A percentile compares a stretch with the other conserved stretches of the same genome.
phyloP scores from a whole-genome alignment of 2,888 invertebrate genomes.

The Eumacrocentrus americanus region DNA sequence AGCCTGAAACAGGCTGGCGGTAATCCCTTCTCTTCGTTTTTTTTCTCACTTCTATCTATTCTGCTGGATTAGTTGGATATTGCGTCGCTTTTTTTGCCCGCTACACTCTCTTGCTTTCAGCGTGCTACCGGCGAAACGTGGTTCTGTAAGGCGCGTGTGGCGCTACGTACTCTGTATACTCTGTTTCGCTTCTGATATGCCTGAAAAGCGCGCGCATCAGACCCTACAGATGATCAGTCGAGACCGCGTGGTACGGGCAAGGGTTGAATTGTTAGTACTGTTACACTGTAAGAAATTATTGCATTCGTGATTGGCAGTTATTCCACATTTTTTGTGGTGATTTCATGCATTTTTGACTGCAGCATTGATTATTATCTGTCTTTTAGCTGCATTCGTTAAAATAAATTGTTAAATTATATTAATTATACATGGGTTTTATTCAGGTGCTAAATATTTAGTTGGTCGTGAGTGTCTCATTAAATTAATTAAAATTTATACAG shows the following conservation, averaged over 20 bases:
- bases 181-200: not conserved
- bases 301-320: not conserved
- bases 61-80: no score
- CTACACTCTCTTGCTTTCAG: not conserved
- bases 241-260: not conserved
- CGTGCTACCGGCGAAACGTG: constrained; percentile 24
- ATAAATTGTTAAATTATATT: not conserved
- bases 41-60: no score
- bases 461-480: no score
- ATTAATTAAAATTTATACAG: no score
- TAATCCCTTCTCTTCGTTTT: no score
- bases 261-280: not conserved
- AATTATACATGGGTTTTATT: no score
- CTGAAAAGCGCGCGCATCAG: constrained; percentile 20
- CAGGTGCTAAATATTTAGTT: no score
- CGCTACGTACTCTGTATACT: not conserved
- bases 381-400: not conserved
- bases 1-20: no score
- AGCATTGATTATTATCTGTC: not conserved
- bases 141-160: constrained; percentile 3
- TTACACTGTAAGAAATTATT: not conserved
- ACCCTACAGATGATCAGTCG: constrained; percentile 4
- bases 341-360: not conserved
- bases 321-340: not conserved
- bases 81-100: no score